Evolutionary conservation across 2,888 invertebrate genomes (phyloP), one percentile per base, ranked within the genome.

Genomic region (Cinara cedri): DNA sequence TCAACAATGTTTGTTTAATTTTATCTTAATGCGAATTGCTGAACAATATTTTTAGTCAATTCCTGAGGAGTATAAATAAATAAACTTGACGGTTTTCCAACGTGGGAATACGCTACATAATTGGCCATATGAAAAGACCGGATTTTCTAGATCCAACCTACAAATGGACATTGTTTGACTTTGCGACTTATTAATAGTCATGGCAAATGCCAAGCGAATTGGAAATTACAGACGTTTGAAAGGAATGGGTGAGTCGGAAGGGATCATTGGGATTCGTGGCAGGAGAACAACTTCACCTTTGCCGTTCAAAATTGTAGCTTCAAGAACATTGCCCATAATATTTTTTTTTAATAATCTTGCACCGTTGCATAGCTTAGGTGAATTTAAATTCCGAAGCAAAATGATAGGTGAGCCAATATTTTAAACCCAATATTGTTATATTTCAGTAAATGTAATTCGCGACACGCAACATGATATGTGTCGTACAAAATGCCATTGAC

Each of bases 121-220:
- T 83, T 85, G 85, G 26, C 85, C 84, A 82, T 85, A 84, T 62
- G 84, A 84, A 83, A 85, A 85, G 82, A 84, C 84, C 80, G 83
- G 82, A 76, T 82, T 83, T 83, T 83, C 83, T 72, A 85, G 83
- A 84, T 85, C 82, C 81, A 85, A 81, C 68, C 84, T 85, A 82
- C 84, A 83, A 82, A 84, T 82, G 57, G 82, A 81, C 82, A 85
- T 82, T 74, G 84, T 83, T 83, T 85, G 85, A n/a, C 85, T 85
- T 84, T 85, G 85, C 74, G 85, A 83, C 81, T 85, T 85, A 83
- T 85, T 85, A 70, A 85, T 85, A 16, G 84, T 82, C 83, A 85
- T 84, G 44, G 84, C 84, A 82, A 84, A 84, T 54, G 83, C 84
- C 21, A 84, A 80, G 72, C 83, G 81, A 60, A 84, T 82, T 11